These are phyloP conservation scores for Chrysodeixis includens DNA, from an alignment of 2,888 invertebrate species.

Conservation along the genomic window DNA sequence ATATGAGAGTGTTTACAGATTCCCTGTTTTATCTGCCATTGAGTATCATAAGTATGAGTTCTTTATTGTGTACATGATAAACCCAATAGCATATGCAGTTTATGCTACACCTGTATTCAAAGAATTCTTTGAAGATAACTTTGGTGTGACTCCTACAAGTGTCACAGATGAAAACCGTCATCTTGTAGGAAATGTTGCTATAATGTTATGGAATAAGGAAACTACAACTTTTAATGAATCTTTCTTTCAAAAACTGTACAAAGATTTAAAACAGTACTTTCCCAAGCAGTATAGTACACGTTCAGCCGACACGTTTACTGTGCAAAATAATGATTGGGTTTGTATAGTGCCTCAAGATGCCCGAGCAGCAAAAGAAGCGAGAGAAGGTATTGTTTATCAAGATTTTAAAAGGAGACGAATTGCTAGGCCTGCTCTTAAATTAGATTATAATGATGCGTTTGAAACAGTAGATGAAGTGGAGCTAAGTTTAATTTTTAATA, in stretches of 20 bases:
- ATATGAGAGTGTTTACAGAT: constrained; percentile 49
- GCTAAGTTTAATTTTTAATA: constrained; percentile 67
- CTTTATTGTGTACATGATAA: constrained; percentile 62
- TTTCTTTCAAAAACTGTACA: constrained; percentile 71
- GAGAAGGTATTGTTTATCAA: constrained; percentile 23
- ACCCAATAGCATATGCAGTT: constrained; percentile 50
- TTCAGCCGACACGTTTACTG: constrained; percentile 42
- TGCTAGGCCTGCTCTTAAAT: constrained; percentile 56
- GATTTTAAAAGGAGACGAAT: constrained; percentile 65
- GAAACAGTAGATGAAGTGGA: constrained; percentile 62
- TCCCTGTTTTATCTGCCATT: constrained; percentile 58
- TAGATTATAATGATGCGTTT: constrained; percentile 75
- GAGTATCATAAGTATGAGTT: constrained; percentile 66
- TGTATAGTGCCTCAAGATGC: constrained; percentile 54
- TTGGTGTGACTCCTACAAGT: constrained; percentile 58
- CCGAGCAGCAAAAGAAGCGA: constrained; percentile 30
- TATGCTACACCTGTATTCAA: constrained; percentile 67
- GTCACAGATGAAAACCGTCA: constrained; percentile 47
- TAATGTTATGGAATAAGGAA: constrained; percentile 75
- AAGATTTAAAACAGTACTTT: constrained; percentile 67
- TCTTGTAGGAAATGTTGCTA: constrained; percentile 63
- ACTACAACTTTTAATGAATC: constrained; percentile 67
- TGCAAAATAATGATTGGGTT: constrained; percentile 67
- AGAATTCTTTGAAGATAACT: constrained; percentile 67
- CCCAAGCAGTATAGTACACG: constrained; percentile 59